Evolutionary conservation across 2,888 invertebrate genomes (phyloP).

Genomic region (Xiphydria camelus): DNA sequence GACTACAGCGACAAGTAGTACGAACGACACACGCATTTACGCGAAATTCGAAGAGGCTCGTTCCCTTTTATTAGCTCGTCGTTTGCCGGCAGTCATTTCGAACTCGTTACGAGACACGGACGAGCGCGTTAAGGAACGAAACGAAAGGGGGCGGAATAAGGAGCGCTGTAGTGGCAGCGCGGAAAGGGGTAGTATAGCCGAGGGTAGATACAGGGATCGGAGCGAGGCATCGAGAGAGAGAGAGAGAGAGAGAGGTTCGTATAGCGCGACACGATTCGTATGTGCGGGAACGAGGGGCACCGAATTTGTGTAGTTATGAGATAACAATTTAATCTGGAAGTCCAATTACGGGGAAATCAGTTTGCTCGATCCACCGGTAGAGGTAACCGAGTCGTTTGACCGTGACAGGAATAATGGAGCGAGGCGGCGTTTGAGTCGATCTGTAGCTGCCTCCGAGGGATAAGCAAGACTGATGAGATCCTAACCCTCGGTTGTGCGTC

Average conservation of each 20-base stretch:
- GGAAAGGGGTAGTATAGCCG: neutral
- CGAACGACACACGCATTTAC: too few species aligned
- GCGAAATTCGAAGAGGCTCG: too few species aligned
- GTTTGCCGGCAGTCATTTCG: neutral
- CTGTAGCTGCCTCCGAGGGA: slow-evolving; percentile 28
- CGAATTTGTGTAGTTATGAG: slow-evolving; percentile 8
- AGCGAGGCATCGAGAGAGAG: neutral
- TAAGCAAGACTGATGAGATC: slow-evolving; percentile 40
- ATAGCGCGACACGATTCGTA: neutral
- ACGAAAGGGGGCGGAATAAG: neutral
- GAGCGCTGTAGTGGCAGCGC: neutral
- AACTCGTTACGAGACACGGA: neutral
- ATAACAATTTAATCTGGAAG: slow-evolving; percentile 13
- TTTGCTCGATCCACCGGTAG: slow-evolving; percentile 14
- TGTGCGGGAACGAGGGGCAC: neutral
- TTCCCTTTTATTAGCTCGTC: neutral
- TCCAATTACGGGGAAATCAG: slow-evolving; percentile 26
- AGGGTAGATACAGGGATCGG: neutral
- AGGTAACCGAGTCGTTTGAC: slow-evolving; percentile 33
- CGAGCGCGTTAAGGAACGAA: neutral
- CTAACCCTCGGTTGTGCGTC: slow-evolving; percentile 19
- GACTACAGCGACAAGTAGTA: too few species aligned
- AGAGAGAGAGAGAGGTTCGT: neutral
- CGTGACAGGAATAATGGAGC: slow-evolving; percentile 40
- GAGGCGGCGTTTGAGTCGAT: slow-evolving; percentile 32